Evolutionary conservation across 2,797 vertebrate species (phyloP).

Genomic region (Falco biarmicus): DNA sequence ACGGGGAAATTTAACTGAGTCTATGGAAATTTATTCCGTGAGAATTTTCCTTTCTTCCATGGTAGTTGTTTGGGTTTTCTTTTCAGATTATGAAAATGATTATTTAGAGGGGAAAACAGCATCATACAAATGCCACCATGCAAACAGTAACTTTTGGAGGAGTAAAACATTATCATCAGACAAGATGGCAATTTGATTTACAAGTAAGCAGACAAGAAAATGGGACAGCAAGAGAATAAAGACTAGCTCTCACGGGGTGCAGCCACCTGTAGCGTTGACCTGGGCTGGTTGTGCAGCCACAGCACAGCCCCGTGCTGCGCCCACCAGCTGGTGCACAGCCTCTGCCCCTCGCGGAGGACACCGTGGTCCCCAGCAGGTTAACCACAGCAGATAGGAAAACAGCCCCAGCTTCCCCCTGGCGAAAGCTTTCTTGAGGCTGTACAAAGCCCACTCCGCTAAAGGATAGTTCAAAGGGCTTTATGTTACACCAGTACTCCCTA

Average conservation of each 20-base stretch:
- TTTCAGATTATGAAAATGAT: constrained; percentile 22
- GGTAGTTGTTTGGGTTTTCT: not conserved
- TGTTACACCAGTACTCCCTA: not conserved
- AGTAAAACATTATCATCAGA: not conserved
- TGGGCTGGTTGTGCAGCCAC: not conserved
- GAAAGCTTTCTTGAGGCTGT: not conserved
- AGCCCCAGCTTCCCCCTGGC: not conserved
- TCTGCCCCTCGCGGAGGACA: not conserved
- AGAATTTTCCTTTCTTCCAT: not conserved
- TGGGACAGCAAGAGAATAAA: not conserved
- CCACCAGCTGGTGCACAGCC: not conserved
- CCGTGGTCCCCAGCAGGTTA: not conserved
- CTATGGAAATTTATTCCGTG: not conserved
- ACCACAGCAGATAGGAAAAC: accelerated
- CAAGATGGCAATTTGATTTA: not conserved
- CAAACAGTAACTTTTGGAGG: not conserved
- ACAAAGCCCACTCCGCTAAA: not conserved
- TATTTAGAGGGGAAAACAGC: constrained; percentile 5
- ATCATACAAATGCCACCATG: not conserved
- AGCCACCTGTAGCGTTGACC: not conserved
- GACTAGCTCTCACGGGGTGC: not conserved
- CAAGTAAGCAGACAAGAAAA: not conserved
- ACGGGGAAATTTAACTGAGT: not conserved
- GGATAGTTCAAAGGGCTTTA: not conserved
- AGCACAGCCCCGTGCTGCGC: not conserved